A percentile compares a stretch with the other conserved stretches of the same genome.
Conservation (phyloP, 2,888 invertebrate species). For the Noctua comes region DNA sequence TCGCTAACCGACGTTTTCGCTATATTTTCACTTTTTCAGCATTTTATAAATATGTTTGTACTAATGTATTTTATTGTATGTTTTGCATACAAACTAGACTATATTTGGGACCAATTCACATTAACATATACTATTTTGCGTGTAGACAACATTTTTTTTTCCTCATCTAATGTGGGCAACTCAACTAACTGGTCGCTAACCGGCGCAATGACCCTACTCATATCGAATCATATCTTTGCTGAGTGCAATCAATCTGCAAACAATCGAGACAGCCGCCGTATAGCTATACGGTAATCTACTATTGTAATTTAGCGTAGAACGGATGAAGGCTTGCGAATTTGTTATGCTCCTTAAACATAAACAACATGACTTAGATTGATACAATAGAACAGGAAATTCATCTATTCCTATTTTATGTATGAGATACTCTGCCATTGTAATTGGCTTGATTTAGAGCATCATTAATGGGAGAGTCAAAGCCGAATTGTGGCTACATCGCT, state of each 20-base stretch:
- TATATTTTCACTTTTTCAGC: too few relatives aligned
- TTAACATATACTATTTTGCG: too few relatives aligned
- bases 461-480: conserved; percentile 38
- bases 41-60: too few relatives aligned
- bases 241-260: conserved; percentile 77
- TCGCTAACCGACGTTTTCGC: too few relatives aligned
- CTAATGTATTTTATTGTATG: too few relatives aligned
- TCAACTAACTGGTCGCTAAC: too few relatives aligned
- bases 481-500: conserved; percentile 49
- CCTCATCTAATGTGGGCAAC: too few relatives aligned
- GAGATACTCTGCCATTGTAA: conserved; percentile 42
- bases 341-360: conserved; percentile 59
- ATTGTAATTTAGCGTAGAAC: conserved; percentile 67
- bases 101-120: too few relatives aligned
- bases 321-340: conserved; percentile 63
- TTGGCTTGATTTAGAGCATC: conserved; percentile 39
- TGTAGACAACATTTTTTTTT: too few relatives aligned
- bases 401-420: conserved; percentile 40
- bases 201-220: too few relatives aligned
- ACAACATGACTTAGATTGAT: conserved; percentile 54
- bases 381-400: conserved; percentile 60
- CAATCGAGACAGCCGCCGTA: conserved; percentile 74
- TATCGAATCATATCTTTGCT: conserved; percentile 49
- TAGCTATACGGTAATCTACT: conserved; percentile 63
- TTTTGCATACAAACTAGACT: too few relatives aligned